Conservation (phyloP, 1,140 invertebrate genomes). For the Cydia pomonella region DNA sequence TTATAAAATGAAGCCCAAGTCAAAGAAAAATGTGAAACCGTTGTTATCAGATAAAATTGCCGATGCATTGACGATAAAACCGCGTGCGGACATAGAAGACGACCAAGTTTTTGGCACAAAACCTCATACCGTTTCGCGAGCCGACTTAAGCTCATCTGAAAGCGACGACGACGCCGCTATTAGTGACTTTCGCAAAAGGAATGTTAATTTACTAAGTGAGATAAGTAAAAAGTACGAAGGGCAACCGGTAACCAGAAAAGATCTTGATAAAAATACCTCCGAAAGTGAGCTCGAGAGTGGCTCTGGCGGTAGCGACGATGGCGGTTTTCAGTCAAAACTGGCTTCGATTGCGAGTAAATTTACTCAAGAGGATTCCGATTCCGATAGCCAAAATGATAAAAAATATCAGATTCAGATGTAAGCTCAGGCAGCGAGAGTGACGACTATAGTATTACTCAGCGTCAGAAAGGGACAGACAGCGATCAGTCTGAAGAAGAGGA, state of each 20-base stretch:
- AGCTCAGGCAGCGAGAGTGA: constrained; percentile 56
- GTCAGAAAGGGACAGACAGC: constrained; percentile 50
- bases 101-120: constrained; percentile 78
- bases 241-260: constrained; percentile 82
- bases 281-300: constrained; percentile 43
- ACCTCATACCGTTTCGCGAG: constrained; percentile 76
- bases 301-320: constrained; percentile 40
- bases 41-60: constrained; percentile 83
- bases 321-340: constrained; percentile 40
- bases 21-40: constrained; percentile 57
- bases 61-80: constrained; percentile 80
- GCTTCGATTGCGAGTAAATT: constrained; percentile 26
- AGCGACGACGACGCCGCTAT: constrained; percentile 82
- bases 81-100: constrained; percentile 80
- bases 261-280: constrained; percentile 56
- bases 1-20: constrained; percentile 64
- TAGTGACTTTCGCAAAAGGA: constrained; percentile 84
- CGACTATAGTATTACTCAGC: constrained; percentile 61
- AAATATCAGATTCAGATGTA: constrained; percentile 36
- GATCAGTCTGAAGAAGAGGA: constrained; percentile 53
- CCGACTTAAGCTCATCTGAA: constrained; percentile 76
- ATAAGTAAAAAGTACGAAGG: constrained; percentile 87
- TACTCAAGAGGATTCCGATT: constrained; percentile 37
- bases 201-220: constrained; percentile 84
- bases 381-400: neutral